These are phyloP conservation scores for Dendrolimus punctatus DNA, from an alignment of 1,140 invertebrate genomes.

Conservation along the genomic window DNA sequence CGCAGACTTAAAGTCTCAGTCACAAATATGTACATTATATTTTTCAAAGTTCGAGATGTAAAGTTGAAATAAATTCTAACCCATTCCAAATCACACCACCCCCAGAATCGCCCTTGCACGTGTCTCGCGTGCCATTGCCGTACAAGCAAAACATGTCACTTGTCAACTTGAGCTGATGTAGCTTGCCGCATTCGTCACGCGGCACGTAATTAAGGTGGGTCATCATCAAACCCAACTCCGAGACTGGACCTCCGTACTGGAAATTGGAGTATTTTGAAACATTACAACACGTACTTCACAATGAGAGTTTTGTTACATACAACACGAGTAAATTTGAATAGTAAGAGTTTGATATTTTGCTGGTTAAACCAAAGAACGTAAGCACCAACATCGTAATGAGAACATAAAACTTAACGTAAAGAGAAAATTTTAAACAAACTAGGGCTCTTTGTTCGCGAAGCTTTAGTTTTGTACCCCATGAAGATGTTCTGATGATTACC, in stretches of 20 bases:
- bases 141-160: conserved; percentile 53
- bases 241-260: conserved; percentile 29
- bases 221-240: conserved; percentile 27
- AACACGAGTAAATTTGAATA: no score
- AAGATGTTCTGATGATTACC: no score
- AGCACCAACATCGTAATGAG: no score
- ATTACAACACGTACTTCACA: no score
- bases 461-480: no score
- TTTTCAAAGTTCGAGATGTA: background rate
- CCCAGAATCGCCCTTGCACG: conserved; percentile 46
- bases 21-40: background rate
- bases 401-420: no score
- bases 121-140: conserved; percentile 32
- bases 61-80: conserved; percentile 14
- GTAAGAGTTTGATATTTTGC: no score
- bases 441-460: no score
- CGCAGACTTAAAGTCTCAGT: background rate
- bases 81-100: conserved; percentile 40
- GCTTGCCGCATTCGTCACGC: conserved; percentile 19
- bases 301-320: no score
- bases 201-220: conserved; percentile 26
- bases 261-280: conserved; percentile 7
- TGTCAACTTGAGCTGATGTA: conserved; percentile 23
- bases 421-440: no score
- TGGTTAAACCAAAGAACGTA: no score